Evolutionary conservation across 2,888 invertebrate genomes (phyloP), one percentile per base, ranked within the genome.

Genomic region (Synergus laeviventris): DNA sequence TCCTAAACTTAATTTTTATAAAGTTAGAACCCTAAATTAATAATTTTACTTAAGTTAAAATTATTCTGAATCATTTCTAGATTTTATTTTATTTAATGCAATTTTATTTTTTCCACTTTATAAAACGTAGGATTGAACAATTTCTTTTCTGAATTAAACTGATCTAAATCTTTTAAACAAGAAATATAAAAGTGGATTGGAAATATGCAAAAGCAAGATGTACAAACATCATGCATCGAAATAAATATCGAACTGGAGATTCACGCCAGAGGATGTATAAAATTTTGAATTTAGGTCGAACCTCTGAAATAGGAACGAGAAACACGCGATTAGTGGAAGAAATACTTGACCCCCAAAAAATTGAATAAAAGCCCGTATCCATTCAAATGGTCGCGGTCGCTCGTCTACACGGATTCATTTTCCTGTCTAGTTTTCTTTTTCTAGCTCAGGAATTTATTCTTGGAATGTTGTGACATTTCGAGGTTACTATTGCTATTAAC

Each of bases 281-380:
- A 87, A 85, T 87, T 85, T 85, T 86, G 81, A 76, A 89, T 89
- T 88, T 88, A 87, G 89, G 89, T 87, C 87, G 85, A 76, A 74
- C 76, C 76, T 84, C 84, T 81, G 84, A 83, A 89, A 89, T 89
- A 88, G 84, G 78, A 62, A 66, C 76, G 54, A 70, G 49, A 54
- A 49, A 70, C 70, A 70, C 14, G 42, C 12, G 66, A 45, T 42
- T 70, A 70, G 49, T 70, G 9, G 49, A 8, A 31, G n/a, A n/a
- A 70, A 70, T 54, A 70, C 31, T 36, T 24, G 64, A 24, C 64
- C 12, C 64, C 38, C 12, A 42, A 42, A 11, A 49, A 49, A 78
- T 21, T 45, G 39, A 39, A 61, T 74, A 49, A 36, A 61, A 75
- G 74, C 16, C 38, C 54, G 18, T 21, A 7, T 62, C 42, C 76